These are phyloP conservation scores for Pristionchus fissidentatus DNA, from an alignment of 2,888 invertebrate species.

Conservation along the genomic window DNA sequence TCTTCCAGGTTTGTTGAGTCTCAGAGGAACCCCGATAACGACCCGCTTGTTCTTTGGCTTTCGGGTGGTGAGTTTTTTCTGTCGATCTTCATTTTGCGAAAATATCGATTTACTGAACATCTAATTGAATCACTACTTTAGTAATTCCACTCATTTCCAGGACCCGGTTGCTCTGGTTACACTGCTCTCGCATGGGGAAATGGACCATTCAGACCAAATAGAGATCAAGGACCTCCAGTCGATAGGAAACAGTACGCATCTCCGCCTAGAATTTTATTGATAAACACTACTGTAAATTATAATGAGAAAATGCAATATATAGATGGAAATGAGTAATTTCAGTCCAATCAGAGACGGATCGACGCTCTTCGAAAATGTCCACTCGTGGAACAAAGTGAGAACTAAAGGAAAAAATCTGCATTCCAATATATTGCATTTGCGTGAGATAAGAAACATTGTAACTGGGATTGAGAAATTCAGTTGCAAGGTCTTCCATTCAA, in stretches of 20 bases:
- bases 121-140: neutral
- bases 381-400: slow-evolving; percentile 75
- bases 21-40: slow-evolving; percentile 74
- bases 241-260: slow-evolving; percentile 58
- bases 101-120: neutral
- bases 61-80: slow-evolving; percentile 76
- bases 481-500: neutral
- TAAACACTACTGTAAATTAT: too few relatives aligned
- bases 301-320: too few relatives aligned
- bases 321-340: slow-evolving; percentile 56
- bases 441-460: too few relatives aligned
- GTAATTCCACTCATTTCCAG: neutral
- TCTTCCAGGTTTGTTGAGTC: slow-evolving; percentile 69
- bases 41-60: slow-evolving; percentile 77
- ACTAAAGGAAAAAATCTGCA: slow-evolving; percentile 48
- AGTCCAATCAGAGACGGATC: slow-evolving; percentile 70
- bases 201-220: slow-evolving; percentile 68
- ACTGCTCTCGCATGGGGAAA: slow-evolving; percentile 57
- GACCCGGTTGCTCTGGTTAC: slow-evolving; percentile 68
- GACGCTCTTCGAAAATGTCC: slow-evolving; percentile 72
- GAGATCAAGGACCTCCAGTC: slow-evolving; percentile 62
- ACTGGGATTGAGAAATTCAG: too few relatives aligned
- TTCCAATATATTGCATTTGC: too few relatives aligned
- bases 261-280: too few relatives aligned
- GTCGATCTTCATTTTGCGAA: neutral